Conservation (phyloP, 2,113 vertebrate species). For the Forbesichthys papilliferus region DNA sequence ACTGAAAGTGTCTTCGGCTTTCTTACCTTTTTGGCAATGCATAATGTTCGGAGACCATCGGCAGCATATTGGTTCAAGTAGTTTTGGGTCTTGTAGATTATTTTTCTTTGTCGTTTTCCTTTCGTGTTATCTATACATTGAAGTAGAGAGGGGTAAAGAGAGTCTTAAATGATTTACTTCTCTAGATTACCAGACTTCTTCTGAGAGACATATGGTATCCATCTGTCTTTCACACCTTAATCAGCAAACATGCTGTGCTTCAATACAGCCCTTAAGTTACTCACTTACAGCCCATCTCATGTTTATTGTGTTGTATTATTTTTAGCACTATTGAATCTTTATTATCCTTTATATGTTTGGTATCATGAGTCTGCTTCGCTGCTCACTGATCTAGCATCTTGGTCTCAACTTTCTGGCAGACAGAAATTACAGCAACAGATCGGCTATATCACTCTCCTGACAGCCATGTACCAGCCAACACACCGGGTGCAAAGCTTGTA, state of each 20-base stretch:
- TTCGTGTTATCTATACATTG: constrained; percentile 79
- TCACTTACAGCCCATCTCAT: neutral
- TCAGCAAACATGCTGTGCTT: constrained; percentile 26
- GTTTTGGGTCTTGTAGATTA: constrained; percentile 89
- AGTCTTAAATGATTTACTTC: constrained; percentile 6
- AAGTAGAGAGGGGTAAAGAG: constrained; percentile 1
- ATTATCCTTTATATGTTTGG: neutral
- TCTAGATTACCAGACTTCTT: constrained; percentile 30
- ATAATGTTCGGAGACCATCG: constrained; percentile 92
- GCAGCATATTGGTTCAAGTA: constrained; percentile 92
- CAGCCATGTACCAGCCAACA: constrained; percentile 47
- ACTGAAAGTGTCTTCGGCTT: neutral
- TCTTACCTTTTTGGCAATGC: constrained; percentile 94
- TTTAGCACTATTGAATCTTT: neutral
- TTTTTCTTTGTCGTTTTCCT: constrained; percentile 88
- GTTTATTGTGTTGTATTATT: neutral
- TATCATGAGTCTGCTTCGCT: neutral
- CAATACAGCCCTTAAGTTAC: constrained; percentile 1
- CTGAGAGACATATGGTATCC: constrained; percentile 40
- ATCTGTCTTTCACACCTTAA: constrained; percentile 60
- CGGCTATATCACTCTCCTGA: constrained; percentile 46
- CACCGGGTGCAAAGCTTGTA: constrained; percentile 39
- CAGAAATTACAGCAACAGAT: constrained; percentile 37
- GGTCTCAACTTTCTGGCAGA: constrained; percentile 40
- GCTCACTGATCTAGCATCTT: constrained; percentile 9